Conservation (phyloP, 2,888 invertebrate genomes). For the Allolobophora icterica region DNA sequence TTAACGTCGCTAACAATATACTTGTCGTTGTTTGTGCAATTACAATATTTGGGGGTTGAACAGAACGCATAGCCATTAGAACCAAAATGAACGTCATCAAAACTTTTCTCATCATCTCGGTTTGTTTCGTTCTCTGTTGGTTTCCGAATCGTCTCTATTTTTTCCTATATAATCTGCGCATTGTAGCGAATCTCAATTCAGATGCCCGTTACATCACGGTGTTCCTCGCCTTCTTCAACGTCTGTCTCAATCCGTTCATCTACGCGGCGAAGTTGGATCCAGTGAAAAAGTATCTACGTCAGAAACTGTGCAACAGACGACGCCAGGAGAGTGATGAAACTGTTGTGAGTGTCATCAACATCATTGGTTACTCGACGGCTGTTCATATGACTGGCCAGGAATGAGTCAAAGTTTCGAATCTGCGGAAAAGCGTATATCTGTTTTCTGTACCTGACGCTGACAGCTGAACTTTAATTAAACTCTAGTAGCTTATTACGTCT, state of each 20-base stretch:
- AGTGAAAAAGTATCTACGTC: neutral
- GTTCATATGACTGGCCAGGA: no score
- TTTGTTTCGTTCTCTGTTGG: conserved; percentile 38
- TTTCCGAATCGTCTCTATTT: conserved; percentile 29
- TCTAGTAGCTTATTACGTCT: no score
- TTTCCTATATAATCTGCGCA: conserved; percentile 26
- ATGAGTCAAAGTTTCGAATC: no score
- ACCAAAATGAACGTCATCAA: conserved; percentile 34
- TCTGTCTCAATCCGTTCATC: neutral
- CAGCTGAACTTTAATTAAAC: no score
- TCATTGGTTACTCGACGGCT: no score
- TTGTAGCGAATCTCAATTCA: neutral
- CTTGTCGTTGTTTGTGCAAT: no score
- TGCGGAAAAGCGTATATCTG: no score
- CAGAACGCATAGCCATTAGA: neutral
- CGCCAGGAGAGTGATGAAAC: neutral
- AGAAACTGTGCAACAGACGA: neutral
- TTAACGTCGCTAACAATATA: no score
- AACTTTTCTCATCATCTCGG: conserved; percentile 30
- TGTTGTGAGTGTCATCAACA: no score
- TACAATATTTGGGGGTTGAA: no score
- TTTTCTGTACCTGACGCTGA: no score
- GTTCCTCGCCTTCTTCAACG: neutral
- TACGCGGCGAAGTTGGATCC: neutral
- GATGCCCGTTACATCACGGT: neutral